Evolutionary conservation across 1,140 invertebrate species (phyloP).

Genomic region (Aphis gossypii): DNA sequence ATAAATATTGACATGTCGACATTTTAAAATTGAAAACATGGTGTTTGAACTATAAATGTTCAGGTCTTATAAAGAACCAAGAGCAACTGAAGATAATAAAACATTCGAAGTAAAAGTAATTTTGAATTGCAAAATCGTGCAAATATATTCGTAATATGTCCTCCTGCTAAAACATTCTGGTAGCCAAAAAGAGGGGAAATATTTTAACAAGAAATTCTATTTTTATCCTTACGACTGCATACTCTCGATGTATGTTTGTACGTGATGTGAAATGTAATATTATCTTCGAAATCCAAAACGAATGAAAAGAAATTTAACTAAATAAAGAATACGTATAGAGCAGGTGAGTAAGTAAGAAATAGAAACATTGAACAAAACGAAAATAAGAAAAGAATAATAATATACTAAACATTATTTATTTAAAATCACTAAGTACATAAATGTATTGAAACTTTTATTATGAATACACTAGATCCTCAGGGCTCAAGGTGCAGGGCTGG

Average conservation of each 20-base stretch:
- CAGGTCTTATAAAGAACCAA: neutral
- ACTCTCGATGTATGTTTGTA: neutral
- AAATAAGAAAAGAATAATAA: neutral
- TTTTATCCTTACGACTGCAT: neutral
- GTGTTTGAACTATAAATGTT: neutral
- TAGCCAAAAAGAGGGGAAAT: neutral
- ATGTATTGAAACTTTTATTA: neutral
- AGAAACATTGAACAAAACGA: neutral
- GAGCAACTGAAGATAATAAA: neutral
- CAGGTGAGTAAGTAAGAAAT: neutral
- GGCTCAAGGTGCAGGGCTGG: neutral
- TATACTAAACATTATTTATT: neutral
- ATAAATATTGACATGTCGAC: neutral
- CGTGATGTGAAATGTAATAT: constrained; percentile 10
- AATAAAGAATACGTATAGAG: neutral
- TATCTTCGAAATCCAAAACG: neutral
- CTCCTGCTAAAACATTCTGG: neutral
- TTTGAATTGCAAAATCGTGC: neutral
- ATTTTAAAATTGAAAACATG: neutral
- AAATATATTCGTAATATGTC: neutral
- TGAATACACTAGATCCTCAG: neutral
- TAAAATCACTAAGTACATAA: neutral
- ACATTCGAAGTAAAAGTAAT: neutral
- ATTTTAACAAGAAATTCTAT: constrained; percentile 12
- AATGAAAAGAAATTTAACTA: constrained; percentile 22